phyloP scores from a whole-genome alignment of 2,888 invertebrate species.

The Scaptomyza reducta region DNA sequence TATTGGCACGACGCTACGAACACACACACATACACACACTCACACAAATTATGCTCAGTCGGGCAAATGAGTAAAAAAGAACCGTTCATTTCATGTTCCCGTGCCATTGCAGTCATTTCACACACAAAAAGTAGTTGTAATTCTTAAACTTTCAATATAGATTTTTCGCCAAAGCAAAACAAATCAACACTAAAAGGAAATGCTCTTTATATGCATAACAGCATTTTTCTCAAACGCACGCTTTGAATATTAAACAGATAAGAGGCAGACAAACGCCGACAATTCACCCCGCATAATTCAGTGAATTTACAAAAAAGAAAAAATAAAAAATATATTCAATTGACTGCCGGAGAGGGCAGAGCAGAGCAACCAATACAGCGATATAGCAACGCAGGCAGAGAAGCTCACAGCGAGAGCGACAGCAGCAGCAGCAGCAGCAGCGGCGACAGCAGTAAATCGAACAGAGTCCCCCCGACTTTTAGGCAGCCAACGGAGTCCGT shows the following conservation, averaged over 20 bases:
- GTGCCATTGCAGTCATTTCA: constrained; percentile 44
- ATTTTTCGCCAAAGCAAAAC: constrained; percentile 18
- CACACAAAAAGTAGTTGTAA: constrained; percentile 9
- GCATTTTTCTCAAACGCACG: constrained; percentile 25
- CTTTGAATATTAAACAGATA: constrained; percentile 64
- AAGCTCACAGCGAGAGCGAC: constrained; percentile 20
- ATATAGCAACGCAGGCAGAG: constrained; percentile 18
- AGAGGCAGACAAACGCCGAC: not conserved
- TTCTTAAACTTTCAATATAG: constrained; percentile 19
- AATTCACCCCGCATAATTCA: constrained; percentile 10
- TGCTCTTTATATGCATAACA: constrained; percentile 38
- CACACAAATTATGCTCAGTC: constrained; percentile 38
- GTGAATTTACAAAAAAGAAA: constrained; percentile 34
- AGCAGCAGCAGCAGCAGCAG: constrained; percentile 20
- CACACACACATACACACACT: not conserved
- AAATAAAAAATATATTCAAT: constrained; percentile 49
- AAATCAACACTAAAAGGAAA: constrained; percentile 15
- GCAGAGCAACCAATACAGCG: constrained; percentile 10
- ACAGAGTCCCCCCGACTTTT: constrained; percentile 9
- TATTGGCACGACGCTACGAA: constrained; percentile 22
- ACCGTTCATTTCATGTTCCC: constrained; percentile 61
- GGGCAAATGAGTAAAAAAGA: constrained; percentile 59
- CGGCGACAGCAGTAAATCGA: constrained; percentile 16
- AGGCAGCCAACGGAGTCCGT: constrained; percentile 43
- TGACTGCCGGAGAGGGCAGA: constrained; percentile 28